A percentile compares a stretch with the other conserved stretches of the same genome.
These are phyloP conservation scores for Trialeurodes vaporariorum DNA, from an alignment of 1,140 invertebrate species.

Conservation along the genomic window DNA sequence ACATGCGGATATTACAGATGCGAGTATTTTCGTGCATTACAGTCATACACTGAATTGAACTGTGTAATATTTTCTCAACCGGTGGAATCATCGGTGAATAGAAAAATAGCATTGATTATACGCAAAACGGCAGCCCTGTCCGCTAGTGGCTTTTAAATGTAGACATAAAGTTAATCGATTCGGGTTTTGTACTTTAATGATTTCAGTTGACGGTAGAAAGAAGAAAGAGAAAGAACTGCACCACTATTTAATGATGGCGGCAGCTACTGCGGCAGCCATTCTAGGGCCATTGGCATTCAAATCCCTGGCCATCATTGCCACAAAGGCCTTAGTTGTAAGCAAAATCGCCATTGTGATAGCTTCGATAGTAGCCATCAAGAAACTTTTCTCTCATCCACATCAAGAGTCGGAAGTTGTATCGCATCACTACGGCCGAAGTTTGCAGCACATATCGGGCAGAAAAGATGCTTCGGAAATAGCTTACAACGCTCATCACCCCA, in stretches of 20 bases:
- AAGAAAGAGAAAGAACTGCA: constrained; percentile 11
- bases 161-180: no score
- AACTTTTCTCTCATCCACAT: constrained; percentile 39
- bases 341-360: constrained; percentile 65
- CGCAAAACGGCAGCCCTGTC: no score
- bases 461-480: background rate
- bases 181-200: no score
- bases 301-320: constrained; percentile 54
- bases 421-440: background rate
- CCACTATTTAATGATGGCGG: constrained; percentile 1
- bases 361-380: constrained; percentile 61
- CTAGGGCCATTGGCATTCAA: constrained; percentile 51
- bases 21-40: no score
- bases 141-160: no score
- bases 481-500: background rate
- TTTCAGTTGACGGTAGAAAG: constrained; percentile 2
- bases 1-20: no score
- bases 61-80: no score
- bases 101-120: no score
- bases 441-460: background rate
- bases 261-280: constrained; percentile 37
- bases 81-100: no score
- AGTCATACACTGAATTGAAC: no score
- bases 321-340: constrained; percentile 55
- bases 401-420: background rate